A percentile compares a stretch with the other conserved stretches of the same genome.
phyloP scores from a whole-genome alignment of 35 echinoderm and acorn worm genomes.

The Hemicentrotus pulcherrimus region DNA sequence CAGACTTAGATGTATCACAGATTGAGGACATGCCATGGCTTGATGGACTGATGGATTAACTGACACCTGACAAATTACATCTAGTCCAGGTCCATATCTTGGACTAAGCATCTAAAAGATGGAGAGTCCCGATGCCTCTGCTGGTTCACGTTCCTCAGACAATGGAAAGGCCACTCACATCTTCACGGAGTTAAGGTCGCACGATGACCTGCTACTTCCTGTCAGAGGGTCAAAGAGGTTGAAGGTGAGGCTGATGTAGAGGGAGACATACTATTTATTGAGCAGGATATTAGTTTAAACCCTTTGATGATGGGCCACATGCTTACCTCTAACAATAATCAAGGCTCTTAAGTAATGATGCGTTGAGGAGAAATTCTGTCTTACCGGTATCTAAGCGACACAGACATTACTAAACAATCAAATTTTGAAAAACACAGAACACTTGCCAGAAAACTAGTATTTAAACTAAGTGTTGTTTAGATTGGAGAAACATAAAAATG shows the following conservation, averaged over 20 bases:
- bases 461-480: no score
- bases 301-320: not conserved
- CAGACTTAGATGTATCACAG: no score
- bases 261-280: not conserved
- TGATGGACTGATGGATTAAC: no score
- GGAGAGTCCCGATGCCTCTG: not conserved
- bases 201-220: slow-evolving; percentile 64
- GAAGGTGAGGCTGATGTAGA: slow-evolving; percentile 55
- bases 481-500: no score
- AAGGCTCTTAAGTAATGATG: not conserved
- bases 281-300: not conserved
- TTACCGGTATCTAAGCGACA: no score
- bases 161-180: slow-evolving; percentile 44
- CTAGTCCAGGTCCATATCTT: no score
- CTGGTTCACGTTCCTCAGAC: not conserved
- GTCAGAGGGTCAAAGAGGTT: slow-evolving; percentile 72
- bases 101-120: not conserved
- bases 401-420: not conserved
- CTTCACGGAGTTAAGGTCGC: slow-evolving; percentile 63
- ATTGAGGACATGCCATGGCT: no score
- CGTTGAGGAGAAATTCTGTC: not conserved
- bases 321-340: not conserved
- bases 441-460: no score
- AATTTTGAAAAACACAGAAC: no score
- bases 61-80: no score